Percentiles rank a stretch among this genome's conserved stretches.
These are phyloP conservation scores for Hofmannophila pseudospretella DNA, from an alignment of 2,888 invertebrate species.

Conservation along the genomic window DNA sequence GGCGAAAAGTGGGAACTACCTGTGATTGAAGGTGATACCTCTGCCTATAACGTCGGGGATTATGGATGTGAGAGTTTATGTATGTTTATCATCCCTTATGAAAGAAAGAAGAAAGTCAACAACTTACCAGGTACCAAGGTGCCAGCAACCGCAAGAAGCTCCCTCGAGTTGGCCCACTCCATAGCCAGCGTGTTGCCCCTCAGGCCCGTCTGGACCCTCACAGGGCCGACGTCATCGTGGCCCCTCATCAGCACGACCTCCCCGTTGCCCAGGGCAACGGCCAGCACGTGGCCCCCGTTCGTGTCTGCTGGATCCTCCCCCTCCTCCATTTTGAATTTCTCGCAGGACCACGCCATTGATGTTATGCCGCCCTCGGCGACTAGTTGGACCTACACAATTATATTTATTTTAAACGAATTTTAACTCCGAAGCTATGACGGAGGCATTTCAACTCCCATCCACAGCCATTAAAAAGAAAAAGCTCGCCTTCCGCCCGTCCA, in stretches of 20 bases:
- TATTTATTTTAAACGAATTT: too few relatives aligned
- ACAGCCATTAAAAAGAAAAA: too few relatives aligned
- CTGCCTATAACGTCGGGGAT: too few relatives aligned
- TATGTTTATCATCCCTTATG: too few relatives aligned
- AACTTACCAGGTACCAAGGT: constrained; percentile 71
- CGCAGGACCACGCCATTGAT: constrained; percentile 97
- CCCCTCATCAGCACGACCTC: constrained; percentile 92
- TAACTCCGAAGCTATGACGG: too few relatives aligned
- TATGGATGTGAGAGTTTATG: too few relatives aligned
- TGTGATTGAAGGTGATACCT: too few relatives aligned
- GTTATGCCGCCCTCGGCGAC: constrained; percentile 91
- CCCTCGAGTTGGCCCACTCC: constrained; percentile 98
- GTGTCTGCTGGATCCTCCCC: constrained; percentile 85
- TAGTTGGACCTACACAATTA: constrained; percentile 82
- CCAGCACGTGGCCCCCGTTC: constrained; percentile 84
- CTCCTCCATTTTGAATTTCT: constrained; percentile 98
- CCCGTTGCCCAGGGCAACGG: constrained; percentile 93
- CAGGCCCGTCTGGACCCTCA: constrained; percentile 89
- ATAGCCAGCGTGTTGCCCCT: constrained; percentile 88
- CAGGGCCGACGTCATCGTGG: constrained; percentile 95
- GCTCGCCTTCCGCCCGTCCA: too few relatives aligned
- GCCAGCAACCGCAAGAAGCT: constrained; percentile 94
- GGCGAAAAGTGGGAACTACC: too few relatives aligned
- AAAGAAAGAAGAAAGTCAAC: too few relatives aligned
- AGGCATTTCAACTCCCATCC: too few relatives aligned